Evolutionary conservation across 2,113 vertebrate species (phyloP).

Genomic region (Scolopax mira): DNA sequence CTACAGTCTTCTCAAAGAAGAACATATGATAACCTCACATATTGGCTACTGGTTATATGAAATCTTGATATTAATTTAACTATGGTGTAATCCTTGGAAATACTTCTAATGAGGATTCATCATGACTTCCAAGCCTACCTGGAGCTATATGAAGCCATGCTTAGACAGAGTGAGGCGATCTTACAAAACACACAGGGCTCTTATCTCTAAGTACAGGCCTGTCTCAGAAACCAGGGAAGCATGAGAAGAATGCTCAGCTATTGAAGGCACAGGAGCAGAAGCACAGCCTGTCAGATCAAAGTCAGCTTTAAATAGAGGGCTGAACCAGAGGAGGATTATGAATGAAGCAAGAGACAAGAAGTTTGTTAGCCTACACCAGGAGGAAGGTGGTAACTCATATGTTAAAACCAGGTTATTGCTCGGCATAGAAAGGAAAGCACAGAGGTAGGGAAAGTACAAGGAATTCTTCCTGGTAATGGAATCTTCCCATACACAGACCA

Average conservation of each 20-base stretch:
- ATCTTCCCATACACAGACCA: neutral
- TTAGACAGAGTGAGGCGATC: slow-evolving; percentile 24
- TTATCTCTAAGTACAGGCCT: slow-evolving; percentile 61
- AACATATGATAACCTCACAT: neutral
- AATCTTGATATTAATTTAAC: neutral
- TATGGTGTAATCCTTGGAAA: neutral
- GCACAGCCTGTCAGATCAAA: neutral
- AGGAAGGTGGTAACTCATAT: neutral
- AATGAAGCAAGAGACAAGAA: neutral
- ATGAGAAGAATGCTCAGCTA: slow-evolving; percentile 64
- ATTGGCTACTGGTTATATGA: neutral
- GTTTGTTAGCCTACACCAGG: neutral
- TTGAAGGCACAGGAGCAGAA: neutral
- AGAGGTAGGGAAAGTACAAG: neutral
- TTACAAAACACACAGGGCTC: neutral
- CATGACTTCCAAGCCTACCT: neutral
- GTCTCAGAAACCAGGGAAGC: slow-evolving; percentile 11
- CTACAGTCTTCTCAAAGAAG: neutral
- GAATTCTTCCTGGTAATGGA: neutral
- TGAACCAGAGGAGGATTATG: neutral
- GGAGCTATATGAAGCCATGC: slow-evolving; percentile 1
- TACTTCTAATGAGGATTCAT: neutral
- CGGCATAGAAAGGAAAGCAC: neutral
- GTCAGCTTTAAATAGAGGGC: neutral
- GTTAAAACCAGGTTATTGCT: neutral